Conservation (phyloP, 2,888 invertebrate species). For the Antheraea yamamai region DNA sequence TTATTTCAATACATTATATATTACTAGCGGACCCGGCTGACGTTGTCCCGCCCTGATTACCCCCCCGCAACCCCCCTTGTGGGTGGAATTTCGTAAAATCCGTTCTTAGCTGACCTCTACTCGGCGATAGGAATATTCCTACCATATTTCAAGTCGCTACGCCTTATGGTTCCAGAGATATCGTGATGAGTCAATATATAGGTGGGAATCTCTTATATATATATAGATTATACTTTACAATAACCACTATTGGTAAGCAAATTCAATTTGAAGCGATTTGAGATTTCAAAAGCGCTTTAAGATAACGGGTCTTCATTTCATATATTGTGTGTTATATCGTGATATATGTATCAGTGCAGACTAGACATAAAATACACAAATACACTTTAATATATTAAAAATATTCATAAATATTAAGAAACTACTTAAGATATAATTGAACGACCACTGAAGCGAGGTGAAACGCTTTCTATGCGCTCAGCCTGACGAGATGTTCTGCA, state of each 20-base stretch:
- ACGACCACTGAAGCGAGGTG: constrained; percentile 50
- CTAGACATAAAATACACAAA: neutral
- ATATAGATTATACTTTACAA: neutral
- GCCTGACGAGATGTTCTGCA: constrained; percentile 35
- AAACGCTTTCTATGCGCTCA: constrained; percentile 59
- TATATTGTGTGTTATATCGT: neutral
- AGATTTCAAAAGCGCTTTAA: neutral
- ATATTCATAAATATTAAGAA: constrained; percentile 34
- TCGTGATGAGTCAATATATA: too few species aligned
- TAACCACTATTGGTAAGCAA: neutral
- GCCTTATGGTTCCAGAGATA: too few species aligned
- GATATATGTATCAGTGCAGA: neutral
- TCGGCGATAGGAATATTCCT: too few species aligned
- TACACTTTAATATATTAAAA: neutral
- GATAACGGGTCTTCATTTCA: neutral
- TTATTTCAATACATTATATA: too few species aligned
- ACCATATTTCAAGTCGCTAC: too few species aligned
- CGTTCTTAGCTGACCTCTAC: too few species aligned
- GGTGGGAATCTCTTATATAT: too few species aligned
- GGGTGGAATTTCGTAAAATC: too few species aligned
- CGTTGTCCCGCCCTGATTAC: too few species aligned
- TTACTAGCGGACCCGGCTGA: too few species aligned
- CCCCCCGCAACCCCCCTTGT: too few species aligned
- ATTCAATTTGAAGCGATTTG: neutral
- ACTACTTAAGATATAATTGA: constrained; percentile 49